Conservation (phyloP, 2,888 invertebrate species). For the Melangyna quadrimaculata region DNA sequence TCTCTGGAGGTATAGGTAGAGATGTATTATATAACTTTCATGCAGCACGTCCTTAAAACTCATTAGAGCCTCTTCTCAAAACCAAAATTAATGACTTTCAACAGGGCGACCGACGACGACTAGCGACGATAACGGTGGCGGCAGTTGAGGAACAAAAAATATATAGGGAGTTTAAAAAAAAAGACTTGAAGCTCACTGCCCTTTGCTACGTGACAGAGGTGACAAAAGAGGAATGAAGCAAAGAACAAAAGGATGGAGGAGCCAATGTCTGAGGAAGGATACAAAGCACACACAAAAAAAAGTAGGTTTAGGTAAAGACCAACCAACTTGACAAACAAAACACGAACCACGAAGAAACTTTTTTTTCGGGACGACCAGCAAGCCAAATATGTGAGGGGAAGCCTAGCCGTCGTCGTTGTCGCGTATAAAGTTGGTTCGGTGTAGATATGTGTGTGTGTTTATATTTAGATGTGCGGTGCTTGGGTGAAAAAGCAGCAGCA, state of each 20-base stretch:
- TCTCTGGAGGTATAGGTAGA: not conserved
- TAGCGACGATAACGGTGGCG: not conserved
- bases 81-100: constrained; percentile 72
- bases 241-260: constrained; percentile 25
- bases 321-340: constrained; percentile 70
- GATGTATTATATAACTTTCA: constrained; percentile 18
- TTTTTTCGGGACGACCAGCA: constrained; percentile 9
- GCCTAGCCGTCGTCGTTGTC: not conserved
- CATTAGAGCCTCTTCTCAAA: constrained; percentile 72
- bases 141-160: not conserved
- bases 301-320: too few relatives aligned
- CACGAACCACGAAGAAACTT: constrained; percentile 51
- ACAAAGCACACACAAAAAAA: constrained; percentile 1
- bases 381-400: constrained; percentile 13
- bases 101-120: constrained; percentile 20
- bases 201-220: constrained; percentile 69
- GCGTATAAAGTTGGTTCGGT: not conserved
- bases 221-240: constrained; percentile 46
- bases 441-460: constrained; percentile 11
- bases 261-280: not conserved
- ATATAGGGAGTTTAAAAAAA: not conserved
- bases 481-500: not conserved
- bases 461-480: not conserved
- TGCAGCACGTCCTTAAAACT: constrained; percentile 71
- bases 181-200: constrained; percentile 60